phyloP scores from a whole-genome alignment of 2,888 invertebrate species.

The Chrysolina oricalcia region DNA sequence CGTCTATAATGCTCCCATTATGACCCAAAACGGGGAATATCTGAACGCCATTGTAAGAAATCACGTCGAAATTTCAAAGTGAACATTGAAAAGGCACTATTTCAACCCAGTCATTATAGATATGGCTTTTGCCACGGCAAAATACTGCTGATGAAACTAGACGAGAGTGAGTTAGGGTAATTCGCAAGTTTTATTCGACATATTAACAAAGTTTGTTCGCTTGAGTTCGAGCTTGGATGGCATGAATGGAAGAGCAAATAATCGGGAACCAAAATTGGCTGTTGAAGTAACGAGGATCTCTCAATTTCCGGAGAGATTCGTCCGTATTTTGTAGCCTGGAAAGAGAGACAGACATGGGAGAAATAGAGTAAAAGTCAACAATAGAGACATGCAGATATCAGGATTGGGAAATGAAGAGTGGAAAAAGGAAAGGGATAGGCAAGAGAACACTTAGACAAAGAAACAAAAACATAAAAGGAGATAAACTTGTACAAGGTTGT shows the following conservation, averaged over 20 bases:
- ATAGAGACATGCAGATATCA: not conserved
- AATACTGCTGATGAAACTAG: conserved; percentile 50
- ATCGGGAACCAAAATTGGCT: conserved; percentile 62
- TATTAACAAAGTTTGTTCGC: conserved; percentile 57
- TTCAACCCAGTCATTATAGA: conserved; percentile 44
- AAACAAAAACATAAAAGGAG: too few species aligned
- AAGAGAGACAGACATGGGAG: not conserved
- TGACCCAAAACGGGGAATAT: conserved; percentile 27
- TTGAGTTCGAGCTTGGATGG: conserved; percentile 52
- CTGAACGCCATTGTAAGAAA: conserved; percentile 40
- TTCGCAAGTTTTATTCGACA: conserved; percentile 53
- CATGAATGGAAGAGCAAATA: conserved; percentile 63
- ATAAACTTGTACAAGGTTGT: too few species aligned
- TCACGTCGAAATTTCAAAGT: conserved; percentile 36
- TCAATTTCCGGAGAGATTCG: conserved; percentile 42
- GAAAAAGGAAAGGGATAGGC: too few species aligned
- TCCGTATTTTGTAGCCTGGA: not conserved
- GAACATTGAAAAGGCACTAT: conserved; percentile 33
- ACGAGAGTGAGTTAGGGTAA: conserved; percentile 48
- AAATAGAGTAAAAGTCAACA: not conserved
- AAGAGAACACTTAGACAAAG: too few species aligned
- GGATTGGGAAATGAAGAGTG: too few species aligned
- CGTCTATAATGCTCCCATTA: conserved; percentile 30
- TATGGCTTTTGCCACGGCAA: conserved; percentile 39
- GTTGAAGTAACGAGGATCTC: conserved; percentile 60